Percentiles rank a stretch among this genome's conserved stretches.
Evolutionary conservation across 2,888 invertebrate species (phyloP).

Genomic region (Eumerus sabulonum): DNA sequence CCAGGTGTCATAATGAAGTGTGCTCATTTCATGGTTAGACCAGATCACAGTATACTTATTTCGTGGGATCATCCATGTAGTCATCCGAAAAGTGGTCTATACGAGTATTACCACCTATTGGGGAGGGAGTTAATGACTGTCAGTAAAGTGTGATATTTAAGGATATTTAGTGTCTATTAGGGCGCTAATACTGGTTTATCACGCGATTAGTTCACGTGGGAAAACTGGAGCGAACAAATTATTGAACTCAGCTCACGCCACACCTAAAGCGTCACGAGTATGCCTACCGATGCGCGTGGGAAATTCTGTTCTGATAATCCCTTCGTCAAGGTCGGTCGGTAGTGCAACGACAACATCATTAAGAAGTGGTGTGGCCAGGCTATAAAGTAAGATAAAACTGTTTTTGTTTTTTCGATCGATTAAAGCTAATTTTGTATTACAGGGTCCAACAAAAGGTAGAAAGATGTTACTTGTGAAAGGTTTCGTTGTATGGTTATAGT

Average conservation of each 20-base stretch:
- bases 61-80: constrained; percentile 39
- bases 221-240: constrained; percentile 73
- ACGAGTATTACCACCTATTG: background rate
- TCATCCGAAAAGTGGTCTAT: too few species aligned
- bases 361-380: constrained; percentile 35
- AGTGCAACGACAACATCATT: constrained; percentile 50
- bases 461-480: too few species aligned
- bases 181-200: constrained; percentile 75
- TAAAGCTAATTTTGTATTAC: constrained; percentile 2
- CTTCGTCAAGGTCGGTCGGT: constrained; percentile 34
- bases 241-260: constrained; percentile 7
- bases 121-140: constrained; percentile 12
- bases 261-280: too few species aligned
- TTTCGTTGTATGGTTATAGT: too few species aligned
- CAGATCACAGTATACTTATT: constrained; percentile 23
- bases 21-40: constrained; percentile 55
- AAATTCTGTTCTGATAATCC: constrained; percentile 56
- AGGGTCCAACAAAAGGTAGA: constrained; percentile 20
- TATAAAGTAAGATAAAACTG: too few species aligned
- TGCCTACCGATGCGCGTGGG: constrained; percentile 74
- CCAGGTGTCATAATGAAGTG: constrained; percentile 66
- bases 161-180: constrained; percentile 71
- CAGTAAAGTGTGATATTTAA: constrained; percentile 72
- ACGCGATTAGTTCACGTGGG: constrained; percentile 77
- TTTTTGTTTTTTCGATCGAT: too few species aligned